Evolutionary conservation across 2,888 invertebrate genomes (phyloP), one percentile per base, ranked within the genome.

Genomic region (Leucoma salicis): DNA sequence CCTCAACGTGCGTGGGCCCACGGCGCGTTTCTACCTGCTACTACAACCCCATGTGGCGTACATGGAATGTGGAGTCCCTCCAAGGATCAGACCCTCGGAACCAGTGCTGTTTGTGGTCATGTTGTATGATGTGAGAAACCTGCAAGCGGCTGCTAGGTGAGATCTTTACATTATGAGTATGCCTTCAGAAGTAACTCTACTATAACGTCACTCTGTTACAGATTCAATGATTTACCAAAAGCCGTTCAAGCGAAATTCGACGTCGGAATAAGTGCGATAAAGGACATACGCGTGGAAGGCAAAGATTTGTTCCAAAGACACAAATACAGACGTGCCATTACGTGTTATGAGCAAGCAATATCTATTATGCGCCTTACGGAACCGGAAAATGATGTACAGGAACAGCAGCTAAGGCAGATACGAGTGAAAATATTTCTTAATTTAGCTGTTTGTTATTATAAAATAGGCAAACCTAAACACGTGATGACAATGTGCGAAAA

Each of bases 381-480:
- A 2, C 77, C 84, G 0, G 57, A 73, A 1, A 68, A 56, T 2
- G 60, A 69, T 0, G 13, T n/a, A 0, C 75, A 87, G 38, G 57
- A 64, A 24, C 40, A 42, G 0, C 70, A 80, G 47, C 46, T 87
- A 0, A 81, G 75, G 52, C 64, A 73, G 5, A 41, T 81, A 0
- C 78, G 74, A 64, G 53, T 81, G 0, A 76, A 67, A 10, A 70
- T 74, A 0, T 83, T 74, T n/a, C 50, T 78, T 0, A 89, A 89
- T 28, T 44, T 87, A 39, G 82, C 82, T 0, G 71, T 89, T 0
- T 89, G 89, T 45, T 88, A 86, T 27, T 71, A 69, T 18, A 88
- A 82, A 49, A 33, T 80, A 7, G 61, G 78, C 3, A 85, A 82
- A 52, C 86, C 87, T 0, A 81, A 80, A 42, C 72, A 82, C 28